phyloP scores from a whole-genome alignment of 30 jellyfish, hydroid and myxozoan species.

The Turritopsis rubra region DNA sequence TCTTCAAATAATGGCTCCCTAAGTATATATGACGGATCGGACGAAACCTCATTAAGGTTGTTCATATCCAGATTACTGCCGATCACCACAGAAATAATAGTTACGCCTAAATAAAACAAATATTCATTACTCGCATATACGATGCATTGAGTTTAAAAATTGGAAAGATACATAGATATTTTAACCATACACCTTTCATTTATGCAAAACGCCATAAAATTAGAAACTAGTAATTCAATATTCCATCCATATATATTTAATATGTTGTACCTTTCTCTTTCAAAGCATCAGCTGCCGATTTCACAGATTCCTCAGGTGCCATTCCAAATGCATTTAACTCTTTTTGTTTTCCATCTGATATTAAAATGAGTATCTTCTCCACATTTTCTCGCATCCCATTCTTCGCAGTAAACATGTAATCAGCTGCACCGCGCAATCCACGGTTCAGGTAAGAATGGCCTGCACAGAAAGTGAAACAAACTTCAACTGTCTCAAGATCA shows the following conservation, averaged over 20 bases:
- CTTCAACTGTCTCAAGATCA: background rate
- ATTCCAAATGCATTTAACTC: background rate
- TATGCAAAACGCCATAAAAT: background rate
- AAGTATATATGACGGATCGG: constrained; percentile 35
- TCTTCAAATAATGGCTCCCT: constrained; percentile 34
- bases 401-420: constrained; percentile 51
- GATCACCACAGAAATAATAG: constrained; percentile 42
- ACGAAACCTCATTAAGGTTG: constrained; percentile 38
- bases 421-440: constrained; percentile 52
- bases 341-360: constrained; percentile 79
- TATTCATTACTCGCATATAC: too few relatives aligned
- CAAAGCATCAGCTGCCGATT: constrained; percentile 41
- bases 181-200: too few relatives aligned
- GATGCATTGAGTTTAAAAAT: background rate
- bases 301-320: constrained; percentile 15
- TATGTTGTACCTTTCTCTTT: constrained; percentile 46
- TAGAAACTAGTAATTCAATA: background rate
- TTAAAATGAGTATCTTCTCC: constrained; percentile 46
- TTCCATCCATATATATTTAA: too few relatives aligned
- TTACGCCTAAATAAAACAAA: constrained; percentile 30
- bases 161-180: too few relatives aligned
- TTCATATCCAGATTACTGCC: constrained; percentile 37
- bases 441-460: constrained; percentile 62
- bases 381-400: constrained; percentile 71
- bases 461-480: constrained; percentile 16